Conservation (phyloP, 2,113 vertebrate species). For the Pluvianellus socialis region DNA sequence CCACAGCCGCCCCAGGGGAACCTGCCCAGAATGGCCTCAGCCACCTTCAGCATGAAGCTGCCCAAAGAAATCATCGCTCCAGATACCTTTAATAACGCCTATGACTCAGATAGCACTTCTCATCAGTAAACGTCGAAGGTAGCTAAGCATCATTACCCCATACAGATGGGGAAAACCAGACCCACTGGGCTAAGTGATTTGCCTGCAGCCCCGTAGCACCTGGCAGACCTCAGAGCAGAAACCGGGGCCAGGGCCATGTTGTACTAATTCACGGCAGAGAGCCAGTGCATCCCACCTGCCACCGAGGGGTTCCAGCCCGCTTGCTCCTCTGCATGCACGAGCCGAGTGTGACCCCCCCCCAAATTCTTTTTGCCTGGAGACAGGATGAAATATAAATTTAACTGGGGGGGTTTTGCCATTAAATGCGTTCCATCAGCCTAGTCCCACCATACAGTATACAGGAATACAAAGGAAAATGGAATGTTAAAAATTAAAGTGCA, state of each 20-base stretch:
- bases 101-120: not conserved
- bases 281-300: not conserved
- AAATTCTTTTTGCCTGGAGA: not conserved
- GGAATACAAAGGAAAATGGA: not conserved
- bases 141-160: constrained; percentile 40
- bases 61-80: not conserved
- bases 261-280: not conserved
- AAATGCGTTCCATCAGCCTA: not conserved
- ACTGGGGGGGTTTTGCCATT: not conserved
- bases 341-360: not conserved
- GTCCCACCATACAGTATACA: not conserved
- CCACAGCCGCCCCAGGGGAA: not conserved
- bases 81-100: not conserved
- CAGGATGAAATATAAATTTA: not conserved
- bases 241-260: not conserved
- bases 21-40: not conserved
- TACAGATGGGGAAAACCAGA: constrained; percentile 55
- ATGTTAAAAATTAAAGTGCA: not conserved
- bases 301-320: not conserved
- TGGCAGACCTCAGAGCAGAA: constrained; percentile 48
- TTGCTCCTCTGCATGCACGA: not conserved
- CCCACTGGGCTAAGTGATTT: constrained; percentile 19
- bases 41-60: not conserved
- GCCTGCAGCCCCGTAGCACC: constrained; percentile 23
- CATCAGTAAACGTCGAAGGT: not conserved